These are phyloP conservation scores for Brachymystax lenok DNA, from an alignment of 2,797 vertebrate genomes.

Conservation along the genomic window DNA sequence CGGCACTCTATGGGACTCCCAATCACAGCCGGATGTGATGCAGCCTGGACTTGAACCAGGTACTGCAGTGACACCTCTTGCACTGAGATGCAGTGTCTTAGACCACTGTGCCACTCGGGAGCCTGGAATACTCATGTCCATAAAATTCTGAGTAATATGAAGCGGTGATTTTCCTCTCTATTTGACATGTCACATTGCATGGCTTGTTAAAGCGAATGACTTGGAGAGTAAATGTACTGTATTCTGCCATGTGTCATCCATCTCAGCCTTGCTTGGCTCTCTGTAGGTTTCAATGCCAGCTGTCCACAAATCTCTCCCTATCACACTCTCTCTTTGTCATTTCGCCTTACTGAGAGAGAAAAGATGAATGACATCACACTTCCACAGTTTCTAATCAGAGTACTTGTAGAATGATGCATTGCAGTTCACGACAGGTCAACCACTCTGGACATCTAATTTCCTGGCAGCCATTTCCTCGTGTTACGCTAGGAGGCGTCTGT, in stretches of 20 bases:
- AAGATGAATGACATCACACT: conserved; percentile 39
- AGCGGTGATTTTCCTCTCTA: conserved; percentile 64
- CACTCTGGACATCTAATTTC: conserved; percentile 45
- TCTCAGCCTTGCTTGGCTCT: conserved; percentile 43
- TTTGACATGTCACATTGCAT: conserved; percentile 58
- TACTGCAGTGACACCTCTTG: too few relatives aligned
- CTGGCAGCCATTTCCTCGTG: conserved; percentile 24
- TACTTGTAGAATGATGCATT: conserved; percentile 29
- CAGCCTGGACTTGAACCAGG: too few relatives aligned
- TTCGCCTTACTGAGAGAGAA: conserved; percentile 33
- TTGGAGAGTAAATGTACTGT: conserved; percentile 59
- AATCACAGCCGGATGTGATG: too few relatives aligned
- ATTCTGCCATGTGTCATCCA: conserved; percentile 60
- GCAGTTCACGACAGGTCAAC: conserved; percentile 45
- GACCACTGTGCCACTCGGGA: too few relatives aligned
- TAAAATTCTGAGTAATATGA: conserved; percentile 65
- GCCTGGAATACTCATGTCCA: conserved; percentile 37
- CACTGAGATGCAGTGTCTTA: too few relatives aligned
- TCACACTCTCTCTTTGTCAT: conserved; percentile 59
- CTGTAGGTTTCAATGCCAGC: conserved; percentile 57
- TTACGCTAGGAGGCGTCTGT: neutral
- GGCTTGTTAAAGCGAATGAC: conserved; percentile 63
- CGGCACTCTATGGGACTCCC: too few relatives aligned
- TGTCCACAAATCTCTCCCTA: conserved; percentile 54
- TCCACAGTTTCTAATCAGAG: conserved; percentile 24